Evolutionary conservation across 2,888 invertebrate species (phyloP), one percentile per base, ranked within the genome.

Genomic region (Troides aeacus): DNA sequence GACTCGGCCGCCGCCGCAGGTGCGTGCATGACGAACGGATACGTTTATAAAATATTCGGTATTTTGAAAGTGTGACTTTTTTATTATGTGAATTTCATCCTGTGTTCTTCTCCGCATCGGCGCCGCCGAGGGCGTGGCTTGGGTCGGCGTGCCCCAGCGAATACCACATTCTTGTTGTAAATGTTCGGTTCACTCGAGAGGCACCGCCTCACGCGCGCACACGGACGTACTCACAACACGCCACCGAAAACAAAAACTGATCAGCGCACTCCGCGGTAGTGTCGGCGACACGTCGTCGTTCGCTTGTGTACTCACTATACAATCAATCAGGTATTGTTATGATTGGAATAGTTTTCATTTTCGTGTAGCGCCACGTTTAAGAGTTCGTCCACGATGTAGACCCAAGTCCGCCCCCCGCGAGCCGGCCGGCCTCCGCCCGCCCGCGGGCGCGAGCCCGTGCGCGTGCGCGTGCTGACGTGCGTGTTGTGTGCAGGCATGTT

Each of bases 21-120:
- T 76, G 84, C 88, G 84, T 88, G 89, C 90, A 90, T 90, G 90
- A 64, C 62, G 56, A 66, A 69, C 76, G 75, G 76, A 71, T 64
- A 72, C 68, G 71, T 74, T 70, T 70, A 67, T 71, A 65, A 61
- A 62, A 70, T 66, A 66, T 70, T 65, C 65, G 62, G 50, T 69
- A 65, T 69, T 69, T 64, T 87, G 84, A 78, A 82, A 85, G 90
- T 90, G 90, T 90, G 90, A 89, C 84, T 89, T 88, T 87, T 87
- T 89, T 87, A 30, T 30, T 82, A 89, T 90, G 90, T 90, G 90
- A 88, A 86, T 86, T 86, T 85, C 85, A 87, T 86, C 85, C 82
- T 87, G 89, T 88, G 89, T 89, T 88, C 86, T 17, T 39, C 86
- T 89, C 84, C 81, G 87, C 87, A 88, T 88, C 15, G 58, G 68